These are phyloP conservation scores for Conistra vaccinii DNA, from an alignment of 2,888 invertebrate genomes.

Conservation along the genomic window DNA sequence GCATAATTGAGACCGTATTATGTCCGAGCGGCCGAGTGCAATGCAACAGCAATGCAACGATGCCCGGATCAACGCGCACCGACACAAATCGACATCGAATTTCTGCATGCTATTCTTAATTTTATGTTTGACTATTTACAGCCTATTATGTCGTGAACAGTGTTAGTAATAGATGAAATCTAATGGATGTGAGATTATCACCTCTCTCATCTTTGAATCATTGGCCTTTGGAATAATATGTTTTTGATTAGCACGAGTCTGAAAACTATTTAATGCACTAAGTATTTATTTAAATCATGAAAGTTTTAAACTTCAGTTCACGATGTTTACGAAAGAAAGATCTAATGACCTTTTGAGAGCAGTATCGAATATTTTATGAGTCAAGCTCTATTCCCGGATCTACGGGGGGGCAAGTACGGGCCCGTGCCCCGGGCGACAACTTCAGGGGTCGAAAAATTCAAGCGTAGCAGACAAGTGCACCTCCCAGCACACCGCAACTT, in stretches of 20 bases:
- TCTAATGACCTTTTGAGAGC: background rate
- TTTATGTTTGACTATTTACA: constrained; percentile 8
- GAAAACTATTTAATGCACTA: background rate
- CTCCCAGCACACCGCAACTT: too few relatives aligned
- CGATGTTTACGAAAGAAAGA: background rate
- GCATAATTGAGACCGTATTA: constrained; percentile 14
- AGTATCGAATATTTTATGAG: background rate
- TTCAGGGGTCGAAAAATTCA: too few relatives aligned
- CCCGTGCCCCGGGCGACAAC: too few relatives aligned
- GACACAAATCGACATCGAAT: constrained; percentile 24
- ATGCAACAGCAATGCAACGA: constrained; percentile 33
- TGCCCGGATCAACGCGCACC: constrained; percentile 15
- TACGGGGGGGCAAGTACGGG: too few relatives aligned
- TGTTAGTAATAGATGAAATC: background rate
- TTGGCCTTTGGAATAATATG: constrained; percentile 23
- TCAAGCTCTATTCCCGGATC: too few relatives aligned
- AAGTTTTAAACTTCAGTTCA: constrained; percentile 24
- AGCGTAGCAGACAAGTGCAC: too few relatives aligned
- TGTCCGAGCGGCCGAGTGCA: constrained; percentile 9
- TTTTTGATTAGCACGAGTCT: constrained; percentile 15
- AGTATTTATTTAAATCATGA: constrained; percentile 10
- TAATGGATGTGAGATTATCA: constrained; percentile 1
- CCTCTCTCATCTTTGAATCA: constrained; percentile 10
- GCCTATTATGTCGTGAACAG: constrained; percentile 24
- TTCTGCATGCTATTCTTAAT: constrained; percentile 14